These are phyloP conservation scores for Salvelinus namaycush DNA, from an alignment of 2,113 vertebrate species.

Conservation along the genomic window DNA sequence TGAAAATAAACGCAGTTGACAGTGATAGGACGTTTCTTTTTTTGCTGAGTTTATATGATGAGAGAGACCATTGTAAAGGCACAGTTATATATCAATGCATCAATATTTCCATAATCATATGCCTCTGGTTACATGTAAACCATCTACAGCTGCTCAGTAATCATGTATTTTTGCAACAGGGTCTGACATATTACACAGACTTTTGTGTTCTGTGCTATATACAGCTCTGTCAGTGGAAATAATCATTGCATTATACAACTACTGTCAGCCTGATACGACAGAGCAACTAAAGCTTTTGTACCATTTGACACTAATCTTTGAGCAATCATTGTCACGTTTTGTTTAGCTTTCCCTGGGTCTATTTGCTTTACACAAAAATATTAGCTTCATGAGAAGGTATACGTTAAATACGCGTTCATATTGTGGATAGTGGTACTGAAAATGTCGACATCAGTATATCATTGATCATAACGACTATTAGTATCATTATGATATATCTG, in stretches of 20 bases:
- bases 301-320: slow-evolving; percentile 19
- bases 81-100: slow-evolving; percentile 50
- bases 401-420: slow-evolving; percentile 46
- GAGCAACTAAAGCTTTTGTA: slow-evolving; percentile 11
- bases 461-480: slow-evolving; percentile 54
- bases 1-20: no score
- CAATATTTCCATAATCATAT: slow-evolving; percentile 59
- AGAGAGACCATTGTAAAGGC: slow-evolving; percentile 51
- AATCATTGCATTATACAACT: slow-evolving; percentile 47
- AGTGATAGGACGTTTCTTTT: no score
- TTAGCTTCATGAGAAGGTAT: slow-evolving; percentile 52
- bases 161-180: slow-evolving; percentile 63
- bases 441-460: slow-evolving; percentile 63
- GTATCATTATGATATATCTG: slow-evolving; percentile 64
- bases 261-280: not conserved
- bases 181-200: slow-evolving; percentile 45
- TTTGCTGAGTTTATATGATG: slow-evolving; percentile 15
- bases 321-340: slow-evolving; percentile 21
- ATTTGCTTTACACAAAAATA: slow-evolving; percentile 54
- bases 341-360: slow-evolving; percentile 41
- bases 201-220: slow-evolving; percentile 49
- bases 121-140: slow-evolving; percentile 59
- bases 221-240: slow-evolving; percentile 42
- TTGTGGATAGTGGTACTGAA: slow-evolving; percentile 63
- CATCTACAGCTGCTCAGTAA: slow-evolving; percentile 48